Conservation (phyloP, 2,888 invertebrate species). For the Polylopha cassiicola region DNA sequence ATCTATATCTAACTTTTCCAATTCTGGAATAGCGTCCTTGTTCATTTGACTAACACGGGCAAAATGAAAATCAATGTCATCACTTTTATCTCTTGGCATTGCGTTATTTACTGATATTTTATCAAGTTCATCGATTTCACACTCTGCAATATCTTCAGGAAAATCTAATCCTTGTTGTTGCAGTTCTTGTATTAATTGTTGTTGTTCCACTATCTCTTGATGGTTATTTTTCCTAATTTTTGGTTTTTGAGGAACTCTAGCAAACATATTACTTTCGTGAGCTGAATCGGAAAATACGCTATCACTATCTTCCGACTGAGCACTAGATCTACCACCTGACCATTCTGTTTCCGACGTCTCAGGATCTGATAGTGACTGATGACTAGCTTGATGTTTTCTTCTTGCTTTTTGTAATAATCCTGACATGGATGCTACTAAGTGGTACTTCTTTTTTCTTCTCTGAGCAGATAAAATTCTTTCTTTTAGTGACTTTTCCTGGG, state of each 20-base stretch:
- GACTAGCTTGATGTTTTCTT: slow-evolving; percentile 77
- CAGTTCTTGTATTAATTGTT: slow-evolving; percentile 66
- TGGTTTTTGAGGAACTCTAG: slow-evolving; percentile 75
- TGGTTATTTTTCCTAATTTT: slow-evolving; percentile 67
- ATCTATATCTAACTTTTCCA: slow-evolving; percentile 76
- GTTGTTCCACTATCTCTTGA: slow-evolving; percentile 71
- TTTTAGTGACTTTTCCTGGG: slow-evolving; percentile 68
- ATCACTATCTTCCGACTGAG: slow-evolving; percentile 87
- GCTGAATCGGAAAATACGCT: slow-evolving; percentile 83
- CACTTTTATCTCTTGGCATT: slow-evolving; percentile 67
- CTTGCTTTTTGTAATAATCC: slow-evolving; percentile 91
- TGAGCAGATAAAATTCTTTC: slow-evolving; percentile 69
- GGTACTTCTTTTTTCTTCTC: slow-evolving; percentile 86
- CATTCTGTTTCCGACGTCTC: slow-evolving; percentile 86
- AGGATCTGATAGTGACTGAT: slow-evolving; percentile 84
- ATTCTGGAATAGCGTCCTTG: slow-evolving; percentile 65
- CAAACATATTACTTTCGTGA: slow-evolving; percentile 79
- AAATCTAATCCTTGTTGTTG: slow-evolving; percentile 66
- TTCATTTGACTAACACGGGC: slow-evolving; percentile 74
- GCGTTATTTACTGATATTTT: slow-evolving; percentile 37
- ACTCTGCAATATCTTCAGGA: slow-evolving; percentile 50
- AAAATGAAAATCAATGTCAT: slow-evolving; percentile 73
- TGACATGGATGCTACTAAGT: slow-evolving; percentile 89
- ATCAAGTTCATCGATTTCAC: slow-evolving; percentile 59
- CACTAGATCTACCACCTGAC: slow-evolving; percentile 79